Percentiles rank a stretch among this genome's conserved stretches.
phyloP scores from a whole-genome alignment of 1,140 invertebrate species.

The Leguminivora glycinivorella region DNA sequence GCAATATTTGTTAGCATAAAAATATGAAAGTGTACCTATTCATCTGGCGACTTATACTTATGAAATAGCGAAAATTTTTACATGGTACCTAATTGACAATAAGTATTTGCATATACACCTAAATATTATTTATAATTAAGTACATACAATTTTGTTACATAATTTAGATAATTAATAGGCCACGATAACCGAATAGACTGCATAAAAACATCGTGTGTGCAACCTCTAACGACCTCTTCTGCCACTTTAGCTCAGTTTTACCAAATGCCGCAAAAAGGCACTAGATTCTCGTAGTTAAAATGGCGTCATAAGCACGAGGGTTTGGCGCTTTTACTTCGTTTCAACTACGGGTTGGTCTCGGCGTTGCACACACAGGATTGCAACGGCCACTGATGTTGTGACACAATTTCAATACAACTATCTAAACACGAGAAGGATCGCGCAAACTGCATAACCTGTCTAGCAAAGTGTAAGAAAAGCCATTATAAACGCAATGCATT shows the following conservation, averaged over 20 bases:
- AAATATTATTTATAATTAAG: too few species aligned
- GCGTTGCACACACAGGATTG: not conserved
- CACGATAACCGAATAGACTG: too few species aligned
- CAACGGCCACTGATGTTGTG: not conserved
- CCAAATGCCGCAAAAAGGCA: not conserved
- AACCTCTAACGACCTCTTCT: not conserved
- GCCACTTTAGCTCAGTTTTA: not conserved
- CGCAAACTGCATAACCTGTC: not conserved
- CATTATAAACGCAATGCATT: too few species aligned
- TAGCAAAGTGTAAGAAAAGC: not conserved
- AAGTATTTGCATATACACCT: too few species aligned
- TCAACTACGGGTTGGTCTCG: not conserved
- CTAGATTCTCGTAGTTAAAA: not conserved
- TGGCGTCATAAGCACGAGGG: not conserved
- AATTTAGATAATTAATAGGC: too few species aligned
- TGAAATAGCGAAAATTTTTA: too few species aligned
- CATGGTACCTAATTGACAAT: too few species aligned
- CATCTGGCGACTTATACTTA: too few species aligned
- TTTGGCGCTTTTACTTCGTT: not conserved
- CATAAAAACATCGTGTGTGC: not conserved
- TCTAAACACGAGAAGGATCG: not conserved
- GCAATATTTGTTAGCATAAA: too few species aligned
- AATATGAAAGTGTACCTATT: too few species aligned
- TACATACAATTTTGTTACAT: too few species aligned
- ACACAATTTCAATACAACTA: constrained; percentile 15